Percentiles rank a stretch among this genome's conserved stretches.
Evolutionary conservation across 1,140 invertebrate species (phyloP).

Genomic region (Sycophila sp.): DNA sequence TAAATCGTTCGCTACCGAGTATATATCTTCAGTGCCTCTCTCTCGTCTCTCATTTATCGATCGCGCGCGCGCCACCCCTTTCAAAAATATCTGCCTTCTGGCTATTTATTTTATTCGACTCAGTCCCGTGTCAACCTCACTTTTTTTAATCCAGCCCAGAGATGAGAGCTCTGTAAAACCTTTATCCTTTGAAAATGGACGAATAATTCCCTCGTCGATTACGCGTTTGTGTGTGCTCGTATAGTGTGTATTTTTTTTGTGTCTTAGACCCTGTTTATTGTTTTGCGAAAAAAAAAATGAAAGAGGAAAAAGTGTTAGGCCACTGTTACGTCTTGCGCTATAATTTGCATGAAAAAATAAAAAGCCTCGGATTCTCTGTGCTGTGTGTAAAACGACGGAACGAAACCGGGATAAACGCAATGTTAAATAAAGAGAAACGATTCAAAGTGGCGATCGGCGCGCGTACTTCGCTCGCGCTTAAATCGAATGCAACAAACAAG

Average conservation of each 20-base stretch:
- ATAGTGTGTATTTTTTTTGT: too few species aligned
- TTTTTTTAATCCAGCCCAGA: constrained; percentile 12
- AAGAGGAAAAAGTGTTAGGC: constrained; percentile 36
- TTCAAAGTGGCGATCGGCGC: constrained; percentile 12
- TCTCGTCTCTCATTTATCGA: neutral
- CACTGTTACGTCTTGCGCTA: constrained; percentile 5
- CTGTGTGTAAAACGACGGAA: too few species aligned
- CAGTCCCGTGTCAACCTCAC: constrained; percentile 22
- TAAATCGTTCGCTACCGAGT: constrained; percentile 15
- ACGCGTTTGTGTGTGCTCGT: constrained; percentile 7
- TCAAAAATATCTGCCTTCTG: constrained; percentile 60
- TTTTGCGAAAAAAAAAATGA: constrained; percentile 31
- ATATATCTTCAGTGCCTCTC: constrained; percentile 19
- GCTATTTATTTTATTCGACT: constrained; percentile 31
- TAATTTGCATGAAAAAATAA: neutral
- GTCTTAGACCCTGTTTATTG: constrained; percentile 42
- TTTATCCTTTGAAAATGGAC: neutral
- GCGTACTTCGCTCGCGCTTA: neutral
- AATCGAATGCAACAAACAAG: constrained; percentile 2
- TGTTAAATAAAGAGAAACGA: constrained; percentile 20
- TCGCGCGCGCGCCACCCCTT: constrained; percentile 39
- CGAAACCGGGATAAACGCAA: too few species aligned
- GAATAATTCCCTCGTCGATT: neutral
- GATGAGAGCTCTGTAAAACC: neutral
- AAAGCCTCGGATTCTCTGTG: constrained; percentile 22